A percentile compares a stretch with the other conserved stretches of the same genome.
phyloP scores from a whole-genome alignment of 2,888 invertebrate genomes.

The Chirona hameri region DNA sequence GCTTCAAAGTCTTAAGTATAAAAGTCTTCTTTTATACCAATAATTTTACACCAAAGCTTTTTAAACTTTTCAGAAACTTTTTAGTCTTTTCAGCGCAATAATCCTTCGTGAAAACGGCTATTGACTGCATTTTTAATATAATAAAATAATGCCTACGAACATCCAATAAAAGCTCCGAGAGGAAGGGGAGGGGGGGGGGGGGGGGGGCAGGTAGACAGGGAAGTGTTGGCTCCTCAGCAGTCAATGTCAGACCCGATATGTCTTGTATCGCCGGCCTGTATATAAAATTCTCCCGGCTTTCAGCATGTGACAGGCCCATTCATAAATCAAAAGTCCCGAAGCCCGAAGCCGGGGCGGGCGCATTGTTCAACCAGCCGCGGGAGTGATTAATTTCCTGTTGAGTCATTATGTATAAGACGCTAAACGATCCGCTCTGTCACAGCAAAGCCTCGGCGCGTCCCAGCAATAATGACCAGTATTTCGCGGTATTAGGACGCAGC shows the following conservation, averaged over 20 bases:
- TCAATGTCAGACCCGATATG: neutral
- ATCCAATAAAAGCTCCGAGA: no score
- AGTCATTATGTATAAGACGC: conserved; percentile 25
- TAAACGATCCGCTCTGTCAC: conserved; percentile 9
- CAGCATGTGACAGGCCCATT: neutral
- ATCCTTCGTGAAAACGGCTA: no score
- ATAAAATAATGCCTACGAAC: no score
- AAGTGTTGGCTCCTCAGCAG: neutral
- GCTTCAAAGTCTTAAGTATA: no score
- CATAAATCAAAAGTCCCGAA: conserved; percentile 25
- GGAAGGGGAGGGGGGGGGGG: no score
- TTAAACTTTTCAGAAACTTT: no score
- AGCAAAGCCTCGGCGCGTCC: neutral
- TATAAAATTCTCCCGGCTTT: neutral
- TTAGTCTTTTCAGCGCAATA: no score
- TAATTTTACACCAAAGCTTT: no score
- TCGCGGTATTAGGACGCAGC: neutral
- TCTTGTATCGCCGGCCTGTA: neutral
- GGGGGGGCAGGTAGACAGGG: no score
- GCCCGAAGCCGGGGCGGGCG: neutral
- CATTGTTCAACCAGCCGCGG: neutral
- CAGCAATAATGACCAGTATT: neutral
- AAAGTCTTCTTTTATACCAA: no score
- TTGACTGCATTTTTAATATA: no score
- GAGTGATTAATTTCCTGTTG: conserved; percentile 3